A percentile compares a stretch with the other conserved stretches of the same genome.
Evolutionary conservation across 2,113 vertebrate species (phyloP).

Genomic region (Rhinoptilus africanus): DNA sequence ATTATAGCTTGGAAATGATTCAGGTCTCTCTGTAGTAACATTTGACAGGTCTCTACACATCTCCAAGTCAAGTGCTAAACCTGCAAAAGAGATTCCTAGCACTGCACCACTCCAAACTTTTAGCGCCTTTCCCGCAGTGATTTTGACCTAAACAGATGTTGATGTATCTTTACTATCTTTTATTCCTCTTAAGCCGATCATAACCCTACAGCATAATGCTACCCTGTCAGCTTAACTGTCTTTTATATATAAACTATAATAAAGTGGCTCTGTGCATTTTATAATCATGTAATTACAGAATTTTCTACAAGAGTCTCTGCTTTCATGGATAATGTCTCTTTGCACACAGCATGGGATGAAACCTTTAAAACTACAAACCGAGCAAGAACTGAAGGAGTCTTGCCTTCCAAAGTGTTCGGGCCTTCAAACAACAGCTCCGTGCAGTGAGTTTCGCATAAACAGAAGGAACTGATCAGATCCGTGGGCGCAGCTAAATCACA

Average conservation of each 20-base stretch:
- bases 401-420: neutral
- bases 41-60: neutral
- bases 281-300: neutral
- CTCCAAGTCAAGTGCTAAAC: conserved; percentile 32
- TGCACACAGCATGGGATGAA: neutral
- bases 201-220: neutral
- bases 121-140: neutral
- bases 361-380: neutral
- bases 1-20: conserved; percentile 48
- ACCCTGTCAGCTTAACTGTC: neutral
- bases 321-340: neutral
- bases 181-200: conserved; percentile 12
- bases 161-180: conserved; percentile 5
- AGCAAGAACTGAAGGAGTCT: neutral
- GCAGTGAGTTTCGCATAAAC: neutral
- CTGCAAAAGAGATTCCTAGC: conserved; percentile 8
- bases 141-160: conserved; percentile 51
- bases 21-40: conserved; percentile 42
- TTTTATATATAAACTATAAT: neutral
- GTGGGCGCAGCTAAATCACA: neutral
- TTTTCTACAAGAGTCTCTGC: neutral
- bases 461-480: neutral
- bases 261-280: neutral
- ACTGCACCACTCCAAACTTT: neutral
- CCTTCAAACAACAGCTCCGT: neutral